A percentile compares a stretch with the other conserved stretches of the same genome.
Conservation (phyloP, 2,113 vertebrate genomes). For the Ammospiza nelsoni region DNA sequence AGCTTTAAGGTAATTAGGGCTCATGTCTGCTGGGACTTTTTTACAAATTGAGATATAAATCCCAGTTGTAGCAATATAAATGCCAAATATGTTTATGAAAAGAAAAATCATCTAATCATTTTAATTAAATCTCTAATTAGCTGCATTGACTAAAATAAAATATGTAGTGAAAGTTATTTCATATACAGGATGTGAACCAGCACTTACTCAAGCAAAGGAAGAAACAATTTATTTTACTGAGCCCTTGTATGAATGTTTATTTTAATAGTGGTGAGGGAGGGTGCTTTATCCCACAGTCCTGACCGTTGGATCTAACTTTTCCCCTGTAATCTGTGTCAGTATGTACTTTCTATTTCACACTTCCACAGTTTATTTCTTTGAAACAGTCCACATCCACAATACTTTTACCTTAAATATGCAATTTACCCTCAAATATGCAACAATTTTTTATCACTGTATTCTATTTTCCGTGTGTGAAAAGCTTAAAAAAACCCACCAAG, state of each 20-base stretch:
- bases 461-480: neutral
- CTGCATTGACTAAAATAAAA: neutral
- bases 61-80: neutral
- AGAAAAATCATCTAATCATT: neutral
- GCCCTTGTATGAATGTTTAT: neutral
- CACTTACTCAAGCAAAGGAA: neutral
- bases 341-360: neutral
- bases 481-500: neutral
- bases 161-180: neutral
- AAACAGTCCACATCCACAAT: neutral
- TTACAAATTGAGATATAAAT: conserved; percentile 67
- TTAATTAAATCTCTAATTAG: neutral
- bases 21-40: neutral
- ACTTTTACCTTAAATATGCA: neutral
- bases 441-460: neutral
- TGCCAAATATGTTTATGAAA: neutral
- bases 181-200: neutral
- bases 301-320: neutral
- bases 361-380: neutral
- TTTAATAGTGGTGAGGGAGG: neutral
- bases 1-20: neutral
- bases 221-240: neutral
- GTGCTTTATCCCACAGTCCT: neutral
- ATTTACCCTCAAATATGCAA: neutral
- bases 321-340: neutral